Base-by-base conservation (phyloP, 2,797 vertebrate genomes). In the Arnoldichthys spilopterus region DNA sequence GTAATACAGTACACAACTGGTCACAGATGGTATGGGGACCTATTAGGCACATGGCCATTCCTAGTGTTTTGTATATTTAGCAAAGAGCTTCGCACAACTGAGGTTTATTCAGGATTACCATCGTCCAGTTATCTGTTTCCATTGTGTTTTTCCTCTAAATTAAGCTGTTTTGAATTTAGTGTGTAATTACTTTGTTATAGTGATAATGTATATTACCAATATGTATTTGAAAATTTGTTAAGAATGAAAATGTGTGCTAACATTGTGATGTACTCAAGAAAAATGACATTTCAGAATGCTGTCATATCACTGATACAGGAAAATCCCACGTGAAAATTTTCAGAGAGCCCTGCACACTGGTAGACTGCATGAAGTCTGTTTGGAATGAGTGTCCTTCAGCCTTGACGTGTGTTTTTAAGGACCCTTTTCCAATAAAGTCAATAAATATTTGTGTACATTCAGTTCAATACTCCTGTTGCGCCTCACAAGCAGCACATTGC, bases 401-500 rank as follows among this genome's bases (percentile, higher is more conserved):
- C 56, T 71, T 64, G 70, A 61, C 77, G 37, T 84, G 85, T 87
- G 76, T 75, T 85, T 79, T 69, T 22, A 85, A 84, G 49, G 74
- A 12, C 66, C 54, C 70, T 85, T 87, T 74, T 85, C 64, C 63
- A 92, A 90, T 91, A 92, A 93, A 92, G 83, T 86, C 81, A n/a
- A 86, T 32, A 85, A 86, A 66, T 77, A 86, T 77, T 89, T 87
- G 85, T 88, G 89, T 89, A 86, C 61, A 61, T 40, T 77, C 22
- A 67, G 32, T 64, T 71, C 58, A 13, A 22, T n/a, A 22, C 12
- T 37, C 8, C 1, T 22, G 6, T 11, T n/a, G 30, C 24, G 26
- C 12, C 54, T 4, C 22, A 4, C 4, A 26, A 56, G 11, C 22
- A 56, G 26, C 22, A 26, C 22, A 56, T 2, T 56, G 3, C 12